Base-by-base conservation (phyloP, 2,797 vertebrate genomes). In the Sebastes steindachneri region DNA sequence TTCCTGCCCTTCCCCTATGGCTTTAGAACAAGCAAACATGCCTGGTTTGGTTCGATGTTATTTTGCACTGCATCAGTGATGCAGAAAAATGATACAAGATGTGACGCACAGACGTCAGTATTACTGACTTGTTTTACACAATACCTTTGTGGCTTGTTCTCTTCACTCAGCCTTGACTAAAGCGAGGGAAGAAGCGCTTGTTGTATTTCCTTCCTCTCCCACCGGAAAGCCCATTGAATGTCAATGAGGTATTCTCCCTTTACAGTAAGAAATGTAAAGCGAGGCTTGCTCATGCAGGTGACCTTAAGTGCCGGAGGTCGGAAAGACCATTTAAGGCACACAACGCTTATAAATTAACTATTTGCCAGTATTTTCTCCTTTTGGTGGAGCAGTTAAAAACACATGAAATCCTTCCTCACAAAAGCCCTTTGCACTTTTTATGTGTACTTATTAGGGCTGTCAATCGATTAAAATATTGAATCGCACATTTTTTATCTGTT, bases 11-110 rank as follows among this genome's bases (percentile, higher is more conserved):
- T 21, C 80, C 82, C 73, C 79, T 14, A 15, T 41, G 55, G 67
- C 10, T 83, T 74, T 84, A 73, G 79, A 88, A 82, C 74, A 84
- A 86, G 82, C 67, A 89, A 90, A 83, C 80, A 88, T 33, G 68
- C 53, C 64, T 78, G 62, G 57, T 75, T 87, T 84, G 53, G 77
- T 88, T 91, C 73, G 73, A 80, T 86, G 77, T 87, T 76, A 76
- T 86, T 88, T 88, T 89, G 75, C 68, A 68, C 70, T 48, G 63
- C 75, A 68, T 86, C 73, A 82, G 10, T 85, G 83, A 88, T 87
- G 86, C 83, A 89, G 87, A 91, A 87, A 93, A 89, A 77, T 68
- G 74, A 91, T 84, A 85, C 84, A 91, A 86, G 66, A 80, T 86
- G 83, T 88, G 88, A 92, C 67, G 77, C 76, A 86, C 48, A 82